Base-by-base conservation (phyloP, 2,888 invertebrate genomes). In the Apamea monoglypha region DNA sequence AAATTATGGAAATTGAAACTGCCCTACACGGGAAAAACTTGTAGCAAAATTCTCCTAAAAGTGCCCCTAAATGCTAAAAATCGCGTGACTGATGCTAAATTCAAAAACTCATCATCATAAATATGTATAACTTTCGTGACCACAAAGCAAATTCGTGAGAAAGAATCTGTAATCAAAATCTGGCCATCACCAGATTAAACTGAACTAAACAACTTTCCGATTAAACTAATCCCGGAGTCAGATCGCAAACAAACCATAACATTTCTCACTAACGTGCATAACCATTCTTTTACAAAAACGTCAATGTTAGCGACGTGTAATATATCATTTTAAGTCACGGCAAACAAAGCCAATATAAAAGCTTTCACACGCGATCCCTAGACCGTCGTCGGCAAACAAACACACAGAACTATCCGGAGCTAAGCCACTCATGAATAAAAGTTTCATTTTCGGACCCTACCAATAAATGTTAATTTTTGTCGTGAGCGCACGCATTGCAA, bases 381-480 rank as follows among this genome's bases (percentile, higher is more conserved):
- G 95, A 91, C 92, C 93, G 93, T 92, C 95, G 94, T 94, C 93
- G 93, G 93, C 91, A 96, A 96, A 96, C 96, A 96, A 96, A 96
- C 95, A 95, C 91, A 91, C 93, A 94, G 93, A 95, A 96, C 96
- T 96, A 96, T 96, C 95, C 95, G 94, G 93, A 93, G 94, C 91
- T 96, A 96, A 96, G 96, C 95, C 94, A 95, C 96, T 96, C 96
- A 96, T 96, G 96, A 96, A 96, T 96, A 96, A 96, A 96, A 95
- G 95, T 95, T 95, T 95, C 94, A 94, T 94, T 94, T 93, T 94
- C 93, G 94, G 95, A 95, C 96, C 96, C 96, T 94, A 95, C 94
- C 95, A 94, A 96, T 96, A 96, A 96, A 97, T 96, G 96, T 96
- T 96, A 96, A 96, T 96, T 97, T 96, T 96, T 93, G 95, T 96